Conservation (phyloP, 2,888 invertebrate genomes). For the Matsumyia berberina region DNA sequence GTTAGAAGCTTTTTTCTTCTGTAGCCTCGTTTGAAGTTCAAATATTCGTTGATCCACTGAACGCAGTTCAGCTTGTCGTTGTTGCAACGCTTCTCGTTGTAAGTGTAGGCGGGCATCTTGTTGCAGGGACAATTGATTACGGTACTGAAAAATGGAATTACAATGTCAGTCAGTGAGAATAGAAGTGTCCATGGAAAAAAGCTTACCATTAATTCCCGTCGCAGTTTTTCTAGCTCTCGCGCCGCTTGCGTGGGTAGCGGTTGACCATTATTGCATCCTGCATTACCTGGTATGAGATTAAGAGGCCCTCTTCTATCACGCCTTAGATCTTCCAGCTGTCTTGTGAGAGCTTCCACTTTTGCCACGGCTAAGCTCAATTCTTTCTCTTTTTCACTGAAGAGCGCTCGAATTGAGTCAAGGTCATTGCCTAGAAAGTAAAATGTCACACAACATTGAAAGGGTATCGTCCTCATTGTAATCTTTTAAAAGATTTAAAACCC, state of each 20-base stretch:
- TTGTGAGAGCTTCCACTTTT: constrained; percentile 97
- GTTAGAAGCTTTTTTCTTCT: constrained; percentile 94
- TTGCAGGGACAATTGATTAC: constrained; percentile 97
- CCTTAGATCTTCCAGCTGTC: constrained; percentile 96
- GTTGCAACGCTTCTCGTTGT: constrained; percentile 94
- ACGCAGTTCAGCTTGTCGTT: constrained; percentile 95
- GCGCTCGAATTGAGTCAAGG: constrained; percentile 96
- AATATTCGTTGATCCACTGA: constrained; percentile 97
- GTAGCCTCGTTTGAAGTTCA: constrained; percentile 95
- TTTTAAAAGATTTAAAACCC: constrained; percentile 4
- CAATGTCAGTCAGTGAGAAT: not conserved
- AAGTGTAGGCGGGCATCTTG: constrained; percentile 95
- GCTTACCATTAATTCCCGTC: constrained; percentile 95
- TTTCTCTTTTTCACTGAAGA: constrained; percentile 99
- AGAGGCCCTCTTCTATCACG: constrained; percentile 87
- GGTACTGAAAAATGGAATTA: constrained; percentile 89
- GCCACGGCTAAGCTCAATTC: constrained; percentile 98
- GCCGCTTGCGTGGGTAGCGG: constrained; percentile 89
- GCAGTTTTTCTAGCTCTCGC: constrained; percentile 95
- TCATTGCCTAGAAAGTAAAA: constrained; percentile 90
- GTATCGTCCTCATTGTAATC: not conserved
- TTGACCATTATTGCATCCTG: constrained; percentile 82
- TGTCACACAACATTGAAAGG: not conserved
- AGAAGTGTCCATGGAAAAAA: constrained; percentile 9
- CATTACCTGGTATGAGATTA: constrained; percentile 80